Base-by-base conservation (phyloP, 1,140 invertebrate species). In the Drosophila yakuba region DNA sequence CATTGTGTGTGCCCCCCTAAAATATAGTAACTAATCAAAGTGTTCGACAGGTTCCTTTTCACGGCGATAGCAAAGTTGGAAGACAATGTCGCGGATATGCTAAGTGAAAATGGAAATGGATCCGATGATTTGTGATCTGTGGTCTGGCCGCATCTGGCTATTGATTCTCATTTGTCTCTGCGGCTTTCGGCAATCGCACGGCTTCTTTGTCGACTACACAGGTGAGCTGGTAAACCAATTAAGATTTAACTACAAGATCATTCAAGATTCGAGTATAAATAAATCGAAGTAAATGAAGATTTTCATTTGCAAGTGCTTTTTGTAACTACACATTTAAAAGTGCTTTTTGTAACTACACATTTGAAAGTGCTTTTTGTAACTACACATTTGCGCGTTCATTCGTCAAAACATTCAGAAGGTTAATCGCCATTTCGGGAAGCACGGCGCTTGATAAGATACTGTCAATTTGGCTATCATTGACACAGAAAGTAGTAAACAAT, bases 121-220 rank as follows among this genome's bases (percentile, higher is more conserved):
- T 66, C 20, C 35, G 8, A 71, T 48, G 35, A 63, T 55, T 47
- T 74, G 51, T 55, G 48, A 75, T 56, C 67, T 63, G 59, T 52
- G 59, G 43, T 48, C 69, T 55, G 28, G 57, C 48, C 36, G 35
- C 47, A 60, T 66, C 48, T 72, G 79, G 50, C 56, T 78, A n/a
- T 75, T 82, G 44, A 63, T 63, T 51, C 50, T 55, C 25, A 77
- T 67, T 58, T 76, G 39, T 50, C 47, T 71, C 44, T 78, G 56
- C 17, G 66, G 64, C 14, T 32, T 52, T 4, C 7, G 48, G 2
- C 11, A n/a, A 50, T 15, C 47, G 7, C 14, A 60, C 17, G 63
- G 51, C 0, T 73, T 74, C 45, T 89, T 89, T 62, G 71, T 90
- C 3, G 84, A 89, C 52, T 78, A 80, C 28, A 80, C 84, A 68